Percentiles rank a stretch among this genome's conserved stretches.
These are phyloP conservation scores for Phyllotis vaccarum DNA, from an alignment of 2,797 vertebrate genomes.

Conservation along the genomic window DNA sequence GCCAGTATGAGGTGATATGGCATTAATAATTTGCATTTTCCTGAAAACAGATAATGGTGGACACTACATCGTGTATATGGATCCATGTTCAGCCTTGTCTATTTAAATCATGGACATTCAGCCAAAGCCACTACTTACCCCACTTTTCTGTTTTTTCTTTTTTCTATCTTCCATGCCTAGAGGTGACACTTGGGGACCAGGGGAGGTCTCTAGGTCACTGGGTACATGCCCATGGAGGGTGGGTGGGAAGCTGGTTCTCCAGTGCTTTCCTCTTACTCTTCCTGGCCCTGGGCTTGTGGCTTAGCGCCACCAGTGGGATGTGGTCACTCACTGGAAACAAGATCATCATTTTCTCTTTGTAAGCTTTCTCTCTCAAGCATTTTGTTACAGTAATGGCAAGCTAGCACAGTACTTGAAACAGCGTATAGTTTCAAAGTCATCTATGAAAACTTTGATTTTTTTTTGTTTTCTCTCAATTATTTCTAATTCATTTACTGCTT, in stretches of 20 bases:
- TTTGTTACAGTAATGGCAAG: not conserved
- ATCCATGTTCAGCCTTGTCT: not conserved
- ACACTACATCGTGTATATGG: not conserved
- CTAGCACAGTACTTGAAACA: not conserved
- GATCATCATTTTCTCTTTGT: not conserved
- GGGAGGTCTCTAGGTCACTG: not conserved
- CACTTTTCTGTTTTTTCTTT: too few species aligned
- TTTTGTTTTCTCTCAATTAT: not conserved
- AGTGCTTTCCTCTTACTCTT: not conserved
- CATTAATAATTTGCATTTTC: not conserved
- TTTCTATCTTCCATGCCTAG: too few species aligned
- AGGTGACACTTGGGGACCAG: not conserved
- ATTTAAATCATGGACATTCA: fast-evolving
- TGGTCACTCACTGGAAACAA: not conserved
- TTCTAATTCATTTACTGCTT: not conserved
- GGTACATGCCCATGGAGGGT: not conserved
- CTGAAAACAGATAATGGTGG: fast-evolving
- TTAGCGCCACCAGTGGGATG: not conserved
- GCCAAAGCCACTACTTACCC: too few species aligned
- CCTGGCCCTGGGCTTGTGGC: not conserved
- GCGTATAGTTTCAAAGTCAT: not conserved
- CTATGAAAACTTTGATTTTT: not conserved
- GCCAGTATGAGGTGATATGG: fast-evolving
- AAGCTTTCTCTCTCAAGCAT: not conserved
- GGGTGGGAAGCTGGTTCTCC: not conserved